These are phyloP conservation scores for Chrysomallon squamiferum DNA, from an alignment of 1,140 invertebrate genomes.

Conservation along the genomic window DNA sequence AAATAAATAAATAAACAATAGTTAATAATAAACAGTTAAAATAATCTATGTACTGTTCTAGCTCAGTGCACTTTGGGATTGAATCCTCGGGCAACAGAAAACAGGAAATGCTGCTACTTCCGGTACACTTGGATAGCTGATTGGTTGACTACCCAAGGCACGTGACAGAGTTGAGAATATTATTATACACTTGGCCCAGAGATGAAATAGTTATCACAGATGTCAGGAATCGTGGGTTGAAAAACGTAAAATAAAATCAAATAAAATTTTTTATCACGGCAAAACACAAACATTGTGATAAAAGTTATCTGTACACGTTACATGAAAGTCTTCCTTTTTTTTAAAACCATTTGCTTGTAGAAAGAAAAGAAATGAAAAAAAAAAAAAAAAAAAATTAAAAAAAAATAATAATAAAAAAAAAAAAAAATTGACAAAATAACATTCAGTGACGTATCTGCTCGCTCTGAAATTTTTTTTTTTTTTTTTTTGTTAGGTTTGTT, in stretches of 20 bases:
- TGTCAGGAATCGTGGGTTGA: slow-evolving; percentile 2
- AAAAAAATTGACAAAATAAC: background rate
- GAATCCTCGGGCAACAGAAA: no score
- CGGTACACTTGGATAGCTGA: no score
- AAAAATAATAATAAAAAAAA: no score
- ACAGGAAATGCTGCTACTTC: no score
- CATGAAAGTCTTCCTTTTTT: background rate
- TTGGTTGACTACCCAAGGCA: no score
- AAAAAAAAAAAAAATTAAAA: background rate
- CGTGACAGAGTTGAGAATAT: background rate
- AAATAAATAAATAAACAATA: no score
- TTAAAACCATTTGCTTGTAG: background rate
- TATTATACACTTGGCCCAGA: slow-evolving; percentile 6
- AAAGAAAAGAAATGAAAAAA: background rate
- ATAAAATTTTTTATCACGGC: background rate
- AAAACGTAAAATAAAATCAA: no score
- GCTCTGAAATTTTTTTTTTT: background rate
- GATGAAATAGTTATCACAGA: slow-evolving; percentile 6
- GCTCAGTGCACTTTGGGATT: no score
- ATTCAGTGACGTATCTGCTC: background rate
- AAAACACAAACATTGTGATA: background rate
- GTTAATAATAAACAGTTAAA: no score
- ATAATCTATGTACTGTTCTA: no score
- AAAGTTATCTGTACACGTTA: background rate
- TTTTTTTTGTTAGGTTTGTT: background rate